Evolutionary conservation across 2,797 vertebrate species (phyloP), one percentile per base, ranked within the genome.

Genomic region (Scomberomorus guttatus): DNA sequence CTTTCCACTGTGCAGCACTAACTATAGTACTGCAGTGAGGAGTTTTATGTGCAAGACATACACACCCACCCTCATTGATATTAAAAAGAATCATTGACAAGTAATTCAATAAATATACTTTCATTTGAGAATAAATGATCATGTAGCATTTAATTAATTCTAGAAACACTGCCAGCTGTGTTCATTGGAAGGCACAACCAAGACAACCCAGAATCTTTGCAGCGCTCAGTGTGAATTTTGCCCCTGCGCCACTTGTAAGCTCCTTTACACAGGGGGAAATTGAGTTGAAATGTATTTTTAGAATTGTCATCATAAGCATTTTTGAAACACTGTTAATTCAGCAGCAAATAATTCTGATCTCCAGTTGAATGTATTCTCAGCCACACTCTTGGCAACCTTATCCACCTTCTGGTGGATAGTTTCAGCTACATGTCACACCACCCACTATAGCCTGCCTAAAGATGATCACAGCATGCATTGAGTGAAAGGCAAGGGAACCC

Each of bases 311-410:
- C 22, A 32, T 54, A 42, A 72, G 64, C 65, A 60, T 27, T 82
- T 77, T 44, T 52, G 4, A 78, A 69, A 56, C 57, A 50, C 25
- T 64, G 65, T 70, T 80, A 69, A 80, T 80, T 85, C 62, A 62
- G 55, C 63, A 70, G 3, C 59, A 76, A 63, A 79, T 80, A 6
- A 54, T 75, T 61, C 55, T 52, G 20, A 71, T 74, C 55, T 72
- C 15, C 8, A 56, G 39, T 20, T 20, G 32, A 11, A n/a, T 57
- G 29, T 22, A 1, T 25, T 18, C 48, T 68, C 32, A 54, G 34
- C 66, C 61, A 14, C 37, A 61, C 50, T 34, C 50, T 12, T 11
- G 4, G 37, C 32, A 32, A 10, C 11, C 32, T 76, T 61, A 32
- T 75, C 59, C 17, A 6, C 51, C 20, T 56, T 52, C 58, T 70